Base-by-base conservation (phyloP, 2,113 vertebrate species). In the Paralichthys olivaceus region DNA sequence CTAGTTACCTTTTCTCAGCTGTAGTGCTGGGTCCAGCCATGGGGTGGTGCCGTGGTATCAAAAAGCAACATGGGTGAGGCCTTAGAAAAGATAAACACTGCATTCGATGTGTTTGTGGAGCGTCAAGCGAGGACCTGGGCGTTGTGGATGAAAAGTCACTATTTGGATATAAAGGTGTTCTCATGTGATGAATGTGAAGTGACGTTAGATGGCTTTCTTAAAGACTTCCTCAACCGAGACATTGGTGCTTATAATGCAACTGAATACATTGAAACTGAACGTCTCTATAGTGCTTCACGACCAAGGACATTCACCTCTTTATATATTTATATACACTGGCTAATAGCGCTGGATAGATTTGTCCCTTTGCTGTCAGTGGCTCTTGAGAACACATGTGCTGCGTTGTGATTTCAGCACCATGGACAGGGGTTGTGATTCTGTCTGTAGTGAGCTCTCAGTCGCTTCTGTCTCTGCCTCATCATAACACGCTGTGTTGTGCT, bases 31-130 rank as follows among this genome's bases (percentile, higher is more conserved):
- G 0, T 14, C 6, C 2, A 6, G 22, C 74, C 91, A 86, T 20
- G 13, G 63, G 90, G 82, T 68, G 91, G 89, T 13, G 2, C 57
- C 78, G 60, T 76, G 5, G 64, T 32, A 25, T 67, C 15, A 60
- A 14, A 76, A 77, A 83, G 37, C 12, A 77, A 82, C 59, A 77
- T 23, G 84, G 89, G 88, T 84, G 86, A 85, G 81, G 86, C 49
- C 32, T 15, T 12, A 7, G 69, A 25, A 47, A 49, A 56, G 5
- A 80, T 2, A 17, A 62, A 71, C 69, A 63, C 49, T 57, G 68
- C 86, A 73, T 72, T 57, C 7, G 37, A 55, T n/a, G 81, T 45
- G 61, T 81, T 68, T 9, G 29, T 11, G 7, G 25, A 32, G 37
- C 26, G 14, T 37, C 25, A 15, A 5, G 0, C 6, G 5, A 61